Base-by-base conservation (phyloP, 2,797 vertebrate genomes). In the Darevskia nairensis region DNA sequence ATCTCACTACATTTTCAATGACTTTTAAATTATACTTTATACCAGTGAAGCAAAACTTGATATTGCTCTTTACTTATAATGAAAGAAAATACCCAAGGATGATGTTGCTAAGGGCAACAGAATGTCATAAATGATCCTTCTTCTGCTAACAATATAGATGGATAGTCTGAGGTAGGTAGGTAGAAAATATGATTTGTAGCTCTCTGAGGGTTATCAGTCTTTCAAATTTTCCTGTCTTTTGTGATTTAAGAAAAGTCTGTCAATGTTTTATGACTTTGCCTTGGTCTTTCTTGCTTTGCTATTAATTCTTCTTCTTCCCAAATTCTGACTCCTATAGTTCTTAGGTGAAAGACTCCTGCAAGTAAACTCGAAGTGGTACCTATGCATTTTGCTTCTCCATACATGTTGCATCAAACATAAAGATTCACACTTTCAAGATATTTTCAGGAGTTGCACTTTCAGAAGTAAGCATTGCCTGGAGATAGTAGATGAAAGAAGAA, bases 91-190 rank as follows among this genome's bases (percentile, higher is more conserved):
- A 90, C 66, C 71, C 44, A 59, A 39, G 2, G 88, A 77, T 89
- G 93, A 90, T 92, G 90, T 95, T 96, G 93, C 90, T 95, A 92
- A 93, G 89, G 94, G 91, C 89, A 96, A 95, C 93, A 92, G 90
- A 89, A 89, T 95, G 92, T 92, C 92, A 94, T 86, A 92, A 90
- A 79, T 66, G 80, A 89, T 90, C 82, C 71, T 89, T 68, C 41
- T 69, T 91, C 87, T 69, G 82, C 32, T 85, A 91, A 88, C 88
- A 90, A 74, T 61, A 75, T 82, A 92, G 90, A 92, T 76, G 89
- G 92, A 88, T 86, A 85, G 23, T 78, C n/a, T 85, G 55, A 82
- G 92, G 83, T 86, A 94, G 84, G 90, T 89, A 95, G 80, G 89
- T 83, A 86, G 78, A 89, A 92, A 93, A 89, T 84, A 41, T 91